Evolutionary conservation across 1,140 invertebrate species (phyloP).

Genomic region (Arion vulgaris): DNA sequence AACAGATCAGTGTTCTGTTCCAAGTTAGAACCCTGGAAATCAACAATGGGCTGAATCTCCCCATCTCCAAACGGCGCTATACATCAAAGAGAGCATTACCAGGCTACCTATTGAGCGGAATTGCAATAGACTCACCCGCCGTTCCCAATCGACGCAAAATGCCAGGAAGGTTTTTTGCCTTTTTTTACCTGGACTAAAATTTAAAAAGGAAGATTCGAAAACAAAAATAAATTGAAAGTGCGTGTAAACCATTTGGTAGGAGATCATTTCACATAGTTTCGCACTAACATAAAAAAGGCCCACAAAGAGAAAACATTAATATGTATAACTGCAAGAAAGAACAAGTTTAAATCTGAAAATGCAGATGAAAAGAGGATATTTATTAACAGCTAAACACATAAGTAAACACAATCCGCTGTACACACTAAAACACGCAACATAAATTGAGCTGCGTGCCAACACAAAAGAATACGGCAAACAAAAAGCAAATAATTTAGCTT

Average conservation of each 20-base stretch:
- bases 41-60: not conserved
- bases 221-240: not conserved
- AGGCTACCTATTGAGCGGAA: not conserved
- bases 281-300: slow-evolving; percentile 1
- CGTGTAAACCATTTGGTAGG: not conserved
- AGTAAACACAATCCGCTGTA: not conserved
- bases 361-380: slow-evolving; percentile 1
- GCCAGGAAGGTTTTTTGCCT: not conserved
- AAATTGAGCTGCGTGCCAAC: not conserved
- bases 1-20: not conserved
- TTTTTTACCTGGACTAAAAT: not conserved
- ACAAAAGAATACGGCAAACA: not conserved
- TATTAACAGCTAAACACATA: not conserved
- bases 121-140: not conserved
- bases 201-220: no score
- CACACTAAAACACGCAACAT: not conserved
- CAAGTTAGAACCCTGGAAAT: not conserved
- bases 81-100: not conserved
- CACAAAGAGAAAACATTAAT: not conserved
- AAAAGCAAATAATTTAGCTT: not conserved
- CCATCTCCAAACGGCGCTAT: not conserved
- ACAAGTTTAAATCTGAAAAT: not conserved
- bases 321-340: not conserved
- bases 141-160: not conserved
- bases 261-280: slow-evolving; percentile 1